These are phyloP conservation scores for Muscidifurax raptorellus DNA, from an alignment of 1,140 invertebrate genomes.

Conservation along the genomic window DNA sequence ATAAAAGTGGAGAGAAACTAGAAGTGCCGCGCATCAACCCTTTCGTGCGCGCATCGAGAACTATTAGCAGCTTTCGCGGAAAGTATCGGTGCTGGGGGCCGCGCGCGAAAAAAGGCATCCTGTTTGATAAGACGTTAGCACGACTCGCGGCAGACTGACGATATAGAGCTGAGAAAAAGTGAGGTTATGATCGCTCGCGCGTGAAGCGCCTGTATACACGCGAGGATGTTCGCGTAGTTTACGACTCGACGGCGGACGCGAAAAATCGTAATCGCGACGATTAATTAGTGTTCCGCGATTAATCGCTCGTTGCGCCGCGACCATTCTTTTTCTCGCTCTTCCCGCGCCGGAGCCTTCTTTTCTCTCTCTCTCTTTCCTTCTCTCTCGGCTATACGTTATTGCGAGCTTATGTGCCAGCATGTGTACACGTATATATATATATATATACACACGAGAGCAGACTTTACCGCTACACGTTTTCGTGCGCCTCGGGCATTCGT, in stretches of 20 bases:
- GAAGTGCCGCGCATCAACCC: background rate
- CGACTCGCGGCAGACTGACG: background rate
- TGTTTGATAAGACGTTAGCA: slow-evolving; percentile 17
- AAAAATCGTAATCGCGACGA: slow-evolving; percentile 45
- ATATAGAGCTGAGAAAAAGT: background rate
- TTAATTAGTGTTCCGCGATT: slow-evolving; percentile 49
- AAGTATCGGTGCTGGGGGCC: background rate
- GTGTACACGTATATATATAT: background rate
- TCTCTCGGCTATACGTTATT: background rate
- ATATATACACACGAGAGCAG: background rate
- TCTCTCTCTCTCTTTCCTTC: background rate
- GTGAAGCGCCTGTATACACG: background rate
- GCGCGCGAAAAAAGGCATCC: slow-evolving; percentile 11
- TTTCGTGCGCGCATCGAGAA: background rate
- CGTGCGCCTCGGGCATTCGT: slow-evolving; percentile 37
- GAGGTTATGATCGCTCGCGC: slow-evolving; percentile 26
- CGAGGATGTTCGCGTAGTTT: slow-evolving; percentile 1
- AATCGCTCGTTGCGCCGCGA: slow-evolving; percentile 27
- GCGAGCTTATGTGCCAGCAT: too few species aligned
- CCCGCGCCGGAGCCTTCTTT: background rate
- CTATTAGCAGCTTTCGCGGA: slow-evolving; percentile 34
- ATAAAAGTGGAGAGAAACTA: background rate
- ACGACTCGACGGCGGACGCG: background rate
- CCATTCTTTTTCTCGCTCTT: slow-evolving; percentile 6
- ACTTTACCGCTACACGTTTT: slow-evolving; percentile 16